phyloP scores from a whole-genome alignment of 2,113 vertebrate genomes.

The Microcebus murinus region DNA sequence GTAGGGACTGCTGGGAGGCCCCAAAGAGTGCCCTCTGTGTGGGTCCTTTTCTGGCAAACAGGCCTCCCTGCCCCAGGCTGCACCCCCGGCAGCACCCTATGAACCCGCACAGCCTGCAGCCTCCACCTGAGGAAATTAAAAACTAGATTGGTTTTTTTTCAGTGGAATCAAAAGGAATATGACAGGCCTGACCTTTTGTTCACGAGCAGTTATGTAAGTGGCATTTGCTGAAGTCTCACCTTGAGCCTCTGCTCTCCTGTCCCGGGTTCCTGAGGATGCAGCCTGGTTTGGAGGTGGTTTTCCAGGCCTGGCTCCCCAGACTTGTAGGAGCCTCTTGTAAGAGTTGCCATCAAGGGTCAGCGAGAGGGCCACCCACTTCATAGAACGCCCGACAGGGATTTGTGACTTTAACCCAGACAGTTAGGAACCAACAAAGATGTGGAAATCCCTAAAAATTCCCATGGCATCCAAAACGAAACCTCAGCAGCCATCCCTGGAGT shows the following conservation, averaged over 20 bases:
- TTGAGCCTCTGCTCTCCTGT: neutral
- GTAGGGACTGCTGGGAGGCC: neutral
- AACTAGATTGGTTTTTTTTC: slow-evolving; percentile 46
- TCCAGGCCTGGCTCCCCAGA: neutral
- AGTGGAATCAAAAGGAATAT: slow-evolving; percentile 33
- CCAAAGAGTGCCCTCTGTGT: neutral
- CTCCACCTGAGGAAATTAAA: slow-evolving; percentile 66
- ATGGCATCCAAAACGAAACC: neutral
- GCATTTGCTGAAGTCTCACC: slow-evolving; percentile 10
- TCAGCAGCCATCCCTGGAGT: fast-evolving
- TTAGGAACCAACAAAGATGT: neutral
- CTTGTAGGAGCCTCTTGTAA: neutral
- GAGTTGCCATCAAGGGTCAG: neutral
- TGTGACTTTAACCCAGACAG: neutral
- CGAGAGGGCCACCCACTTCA: neutral
- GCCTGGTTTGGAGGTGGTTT: neutral
- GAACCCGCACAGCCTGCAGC: neutral
- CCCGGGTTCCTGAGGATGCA: neutral
- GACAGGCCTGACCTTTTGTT: slow-evolving; percentile 50
- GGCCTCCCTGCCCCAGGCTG: neutral
- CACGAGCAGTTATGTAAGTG: neutral
- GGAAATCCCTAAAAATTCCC: neutral
- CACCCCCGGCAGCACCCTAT: neutral
- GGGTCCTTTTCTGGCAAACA: neutral
- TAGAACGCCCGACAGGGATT: neutral